Evolutionary conservation across 2,888 invertebrate genomes (phyloP), one percentile per base, ranked within the genome.

Genomic region (Serripes groenlandicus): DNA sequence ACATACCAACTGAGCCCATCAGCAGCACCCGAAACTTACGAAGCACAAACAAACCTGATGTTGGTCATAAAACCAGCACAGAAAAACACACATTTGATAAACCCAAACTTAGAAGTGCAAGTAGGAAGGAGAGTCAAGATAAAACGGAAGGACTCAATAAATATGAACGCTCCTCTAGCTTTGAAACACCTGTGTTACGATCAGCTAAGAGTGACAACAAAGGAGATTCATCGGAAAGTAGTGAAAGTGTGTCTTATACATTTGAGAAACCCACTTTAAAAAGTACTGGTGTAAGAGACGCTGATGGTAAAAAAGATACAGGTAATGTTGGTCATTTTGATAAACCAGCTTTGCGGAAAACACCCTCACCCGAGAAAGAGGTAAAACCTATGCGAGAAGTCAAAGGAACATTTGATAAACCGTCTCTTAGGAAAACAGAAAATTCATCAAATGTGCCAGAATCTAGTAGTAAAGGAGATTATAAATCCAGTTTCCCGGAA

Each of bases 401-500:
- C 3, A 89, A 88, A 75, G 83, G 83, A 58, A 80, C 49, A n/a
- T 89, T 89, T 89, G 86, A 87, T 79, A 76, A 80, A 30, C 88
- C 89, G 9, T 76, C 73, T 2, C 58, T 88, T 32, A 70, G 84
- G 60, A 85, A 82, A 66, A 81, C 83, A 11, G 81, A 81, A 23
- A 34, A 49, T 58, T 30, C 64, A 32, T 18, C 23, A 2, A 66
- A 18, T 26, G 42, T 28, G n/a, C n/a, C 66, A 18, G 42, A 42
- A n/a, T 26, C 66, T 23, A 42, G n/a, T 0, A 28, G 56, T 70
- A 70, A 52, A 54, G 34, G 54, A 30, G 56, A 70, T 54, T 56
- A 70, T 70, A 70, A 70, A 54, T 26, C 54, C 42, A 66, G 66
- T 42, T 66, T 66, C 28, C 72, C 68, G n/a, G 73, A 81, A 21